Evolutionary conservation across 1,140 invertebrate species (phyloP), one percentile per base, ranked within the genome.

Genomic region (Parapsyche elsis): DNA sequence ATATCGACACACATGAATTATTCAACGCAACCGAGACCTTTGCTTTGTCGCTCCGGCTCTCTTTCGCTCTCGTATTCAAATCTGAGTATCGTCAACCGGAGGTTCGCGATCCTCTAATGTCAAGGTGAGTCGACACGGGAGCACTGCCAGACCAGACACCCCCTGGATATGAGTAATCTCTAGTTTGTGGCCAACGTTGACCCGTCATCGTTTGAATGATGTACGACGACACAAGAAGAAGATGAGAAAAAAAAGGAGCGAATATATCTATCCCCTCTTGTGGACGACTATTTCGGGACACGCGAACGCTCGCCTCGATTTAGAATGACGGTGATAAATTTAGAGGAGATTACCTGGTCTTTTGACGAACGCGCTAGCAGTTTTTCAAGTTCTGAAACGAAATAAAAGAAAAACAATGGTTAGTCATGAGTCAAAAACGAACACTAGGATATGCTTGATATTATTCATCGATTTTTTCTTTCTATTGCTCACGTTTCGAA

Each of bases 1-100:
- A 53, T 67, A 67, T 67, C 64, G 75, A 24, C 57, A 76, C 38
- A 77, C 21, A 81, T 81, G 61, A 78, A 81, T 81, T 76, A 81
- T 81, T 81, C 81, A 81, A 79, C 61, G 24, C 16, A 26, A 71
- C 67, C 76, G 46, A 71, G 80, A 81, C 81, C 81, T 81, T 81
- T 81, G 81, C 44, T 76, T 79, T 74, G 77, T 79, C 2, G 23
- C 59, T 64, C 45, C 5, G 45, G 5, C 45, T 46, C n/a, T 38
- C 30, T 38, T 7, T 38, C 30, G 75, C 75, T 81, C 80, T 79
- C 49, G 75, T 71, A 81, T 81, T 81, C 73, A 79, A 81, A 81
- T 81, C 61, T 71, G 24, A 2, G 21, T 14, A 49, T 75, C 46
- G 49, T 57, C 46, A 75, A 75, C 45, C 5, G 5, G 23, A n/a